phyloP scores from a whole-genome alignment of 2,113 vertebrate species.

The Rostratula benghalensis region DNA sequence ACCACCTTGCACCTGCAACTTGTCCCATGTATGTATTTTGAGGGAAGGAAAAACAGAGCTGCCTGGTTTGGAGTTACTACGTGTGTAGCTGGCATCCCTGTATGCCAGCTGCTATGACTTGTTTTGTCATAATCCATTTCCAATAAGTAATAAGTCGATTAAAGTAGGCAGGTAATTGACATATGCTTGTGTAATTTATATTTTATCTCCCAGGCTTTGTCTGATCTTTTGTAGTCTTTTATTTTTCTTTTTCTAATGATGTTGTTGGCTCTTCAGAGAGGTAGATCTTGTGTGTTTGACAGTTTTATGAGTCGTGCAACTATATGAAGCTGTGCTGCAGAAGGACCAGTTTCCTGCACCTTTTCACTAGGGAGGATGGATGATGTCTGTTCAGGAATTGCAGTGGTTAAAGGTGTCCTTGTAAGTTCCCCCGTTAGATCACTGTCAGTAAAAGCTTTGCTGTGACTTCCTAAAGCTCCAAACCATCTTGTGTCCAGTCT shows the following conservation, averaged over 20 bases:
- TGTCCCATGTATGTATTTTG: background rate
- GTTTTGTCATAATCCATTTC: background rate
- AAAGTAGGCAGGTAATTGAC: background rate
- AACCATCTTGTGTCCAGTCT: background rate
- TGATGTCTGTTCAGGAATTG: background rate
- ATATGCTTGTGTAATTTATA: background rate
- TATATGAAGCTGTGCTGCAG: accelerated
- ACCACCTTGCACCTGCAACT: background rate
- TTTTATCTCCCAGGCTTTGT: background rate
- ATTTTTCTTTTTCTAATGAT: background rate
- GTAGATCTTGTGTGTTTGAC: background rate
- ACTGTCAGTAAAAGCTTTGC: background rate
- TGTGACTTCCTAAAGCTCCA: background rate
- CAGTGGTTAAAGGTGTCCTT: background rate
- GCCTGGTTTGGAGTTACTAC: background rate
- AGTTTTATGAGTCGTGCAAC: background rate
- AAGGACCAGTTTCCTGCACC: background rate
- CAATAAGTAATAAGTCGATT: background rate
- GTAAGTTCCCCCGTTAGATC: background rate
- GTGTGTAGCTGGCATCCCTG: background rate
- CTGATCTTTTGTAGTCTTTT: background rate
- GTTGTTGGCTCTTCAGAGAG: background rate
- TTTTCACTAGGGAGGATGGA: background rate
- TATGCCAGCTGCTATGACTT: background rate
- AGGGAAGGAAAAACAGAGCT: background rate